Conservation (phyloP, 2,888 invertebrate species). For the Trissolcus brochymenae region DNA sequence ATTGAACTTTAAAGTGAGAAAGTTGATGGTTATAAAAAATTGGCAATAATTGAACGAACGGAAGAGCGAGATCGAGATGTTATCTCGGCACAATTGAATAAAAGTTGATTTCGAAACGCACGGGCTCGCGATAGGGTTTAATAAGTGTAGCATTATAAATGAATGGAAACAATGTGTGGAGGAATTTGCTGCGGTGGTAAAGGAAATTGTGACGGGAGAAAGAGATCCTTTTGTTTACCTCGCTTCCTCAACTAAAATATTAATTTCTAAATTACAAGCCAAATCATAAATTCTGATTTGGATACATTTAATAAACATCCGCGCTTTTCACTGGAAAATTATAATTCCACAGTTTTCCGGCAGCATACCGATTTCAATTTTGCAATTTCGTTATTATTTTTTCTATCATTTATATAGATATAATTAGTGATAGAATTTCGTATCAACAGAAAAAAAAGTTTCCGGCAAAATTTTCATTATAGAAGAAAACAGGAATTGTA, state of each 20-base stretch:
- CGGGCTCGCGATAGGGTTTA: conserved; percentile 27
- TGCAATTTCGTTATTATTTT: no score
- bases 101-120: conserved; percentile 36
- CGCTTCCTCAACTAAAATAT: conserved; percentile 4
- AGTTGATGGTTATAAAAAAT: conserved; percentile 22
- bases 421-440: no score
- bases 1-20: conserved; percentile 36
- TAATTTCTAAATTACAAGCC: conserved; percentile 3
- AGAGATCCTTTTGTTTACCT: not conserved
- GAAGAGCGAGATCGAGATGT: conserved; percentile 35
- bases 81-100: conserved; percentile 38
- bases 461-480: no score
- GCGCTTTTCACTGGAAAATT: no score
- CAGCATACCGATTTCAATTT: no score
- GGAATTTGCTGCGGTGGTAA: conserved; percentile 1
- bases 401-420: no score
- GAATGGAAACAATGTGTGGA: conserved; percentile 22
- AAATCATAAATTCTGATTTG: no score
- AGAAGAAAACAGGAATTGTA: no score
- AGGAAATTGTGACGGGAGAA: conserved; percentile 19
- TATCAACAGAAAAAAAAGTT: no score
- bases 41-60: conserved; percentile 30
- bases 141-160: conserved; percentile 30
- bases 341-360: no score
- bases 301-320: no score